phyloP scores from a whole-genome alignment of 2,113 vertebrate species.

The Catagonus wagneri region DNA sequence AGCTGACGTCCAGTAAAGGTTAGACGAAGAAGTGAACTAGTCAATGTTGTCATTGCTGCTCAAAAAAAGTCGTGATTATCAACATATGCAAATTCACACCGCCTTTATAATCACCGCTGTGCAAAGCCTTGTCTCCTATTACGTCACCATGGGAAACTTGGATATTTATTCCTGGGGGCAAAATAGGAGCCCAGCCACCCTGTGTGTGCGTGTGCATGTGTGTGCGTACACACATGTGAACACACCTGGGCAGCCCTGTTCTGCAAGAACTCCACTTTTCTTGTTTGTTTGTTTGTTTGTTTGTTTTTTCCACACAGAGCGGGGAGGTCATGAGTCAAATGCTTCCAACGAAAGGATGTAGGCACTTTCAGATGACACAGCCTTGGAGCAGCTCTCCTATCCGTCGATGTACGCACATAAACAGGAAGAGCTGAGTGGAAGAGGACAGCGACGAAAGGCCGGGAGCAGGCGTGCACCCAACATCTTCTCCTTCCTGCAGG shows the following conservation, averaged over 20 bases:
- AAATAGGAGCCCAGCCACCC: not conserved
- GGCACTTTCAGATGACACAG: not conserved
- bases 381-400: not conserved
- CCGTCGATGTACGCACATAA: no score
- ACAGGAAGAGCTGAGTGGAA: not conserved
- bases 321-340: not conserved
- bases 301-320: not conserved
- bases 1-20: not conserved
- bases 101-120: not conserved
- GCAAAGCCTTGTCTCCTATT: not conserved
- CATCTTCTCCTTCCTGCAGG: not conserved
- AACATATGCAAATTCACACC: not conserved
- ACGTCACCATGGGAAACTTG: not conserved
- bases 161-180: not conserved
- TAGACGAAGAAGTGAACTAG: not conserved
- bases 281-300: no score
- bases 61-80: not conserved
- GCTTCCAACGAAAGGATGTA: accelerated
- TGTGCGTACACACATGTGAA: not conserved
- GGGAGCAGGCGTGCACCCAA: not conserved
- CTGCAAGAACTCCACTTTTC: no score
- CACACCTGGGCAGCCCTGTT: accelerated
- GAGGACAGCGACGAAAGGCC: no score
- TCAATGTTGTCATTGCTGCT: not conserved
- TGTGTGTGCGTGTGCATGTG: not conserved